Conservation (phyloP, 2,797 vertebrate genomes). For the Tiaroga cobitis region DNA sequence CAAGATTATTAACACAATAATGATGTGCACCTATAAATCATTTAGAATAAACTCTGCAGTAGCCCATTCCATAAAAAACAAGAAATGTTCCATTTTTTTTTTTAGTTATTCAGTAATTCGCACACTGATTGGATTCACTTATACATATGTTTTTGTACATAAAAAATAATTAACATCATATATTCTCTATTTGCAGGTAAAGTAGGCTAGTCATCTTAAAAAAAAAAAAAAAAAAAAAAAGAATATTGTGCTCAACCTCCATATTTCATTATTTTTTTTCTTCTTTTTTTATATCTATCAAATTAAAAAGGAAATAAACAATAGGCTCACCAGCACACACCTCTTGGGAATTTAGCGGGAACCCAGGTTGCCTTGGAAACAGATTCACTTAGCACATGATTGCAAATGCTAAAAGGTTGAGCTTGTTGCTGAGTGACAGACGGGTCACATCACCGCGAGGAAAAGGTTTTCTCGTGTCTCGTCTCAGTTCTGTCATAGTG, state of each 20-base stretch:
- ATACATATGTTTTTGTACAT: not conserved
- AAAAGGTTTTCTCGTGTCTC: not conserved
- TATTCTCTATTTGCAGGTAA: not conserved
- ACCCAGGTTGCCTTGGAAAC: conserved; percentile 85
- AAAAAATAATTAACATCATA: not conserved
- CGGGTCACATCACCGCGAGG: conserved; percentile 16
- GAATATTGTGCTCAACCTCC: not conserved
- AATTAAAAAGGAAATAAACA: conserved; percentile 74
- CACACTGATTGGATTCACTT: not conserved
- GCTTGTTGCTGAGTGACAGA: conserved; percentile 73
- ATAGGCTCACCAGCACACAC: conserved; percentile 70
- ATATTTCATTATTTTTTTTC: not conserved
- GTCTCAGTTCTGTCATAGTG: not conserved
- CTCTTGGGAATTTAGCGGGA: conserved; percentile 76
- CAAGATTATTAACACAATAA: not conserved
- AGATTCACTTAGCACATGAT: conserved; percentile 77
- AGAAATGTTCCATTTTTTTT: not conserved
- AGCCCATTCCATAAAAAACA: not conserved
- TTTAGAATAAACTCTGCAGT: not conserved
- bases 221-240: not conserved
- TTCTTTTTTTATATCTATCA: conserved; percentile 46
- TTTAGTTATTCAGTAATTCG: not conserved
- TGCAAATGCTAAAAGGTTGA: conserved; percentile 79
- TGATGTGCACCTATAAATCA: not conserved
- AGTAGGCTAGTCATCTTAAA: not conserved